These are phyloP conservation scores for Malacoraja senta DNA, from an alignment of 2,797 vertebrate species.

Conservation along the genomic window DNA sequence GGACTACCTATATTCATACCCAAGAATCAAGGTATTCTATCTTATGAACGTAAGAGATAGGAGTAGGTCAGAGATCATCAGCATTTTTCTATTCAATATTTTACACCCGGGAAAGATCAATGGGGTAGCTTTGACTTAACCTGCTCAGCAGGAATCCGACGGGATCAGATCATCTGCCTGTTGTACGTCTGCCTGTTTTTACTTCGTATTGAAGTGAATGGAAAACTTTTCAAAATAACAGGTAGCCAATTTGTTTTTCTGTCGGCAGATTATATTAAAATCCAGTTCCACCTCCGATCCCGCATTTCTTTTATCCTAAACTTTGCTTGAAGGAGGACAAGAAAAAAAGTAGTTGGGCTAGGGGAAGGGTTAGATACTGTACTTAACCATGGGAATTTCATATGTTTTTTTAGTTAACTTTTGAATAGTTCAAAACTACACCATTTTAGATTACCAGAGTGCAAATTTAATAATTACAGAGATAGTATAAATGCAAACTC, in stretches of 20 bases:
- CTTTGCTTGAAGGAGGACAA: neutral
- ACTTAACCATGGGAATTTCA: neutral
- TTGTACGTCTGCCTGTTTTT: neutral
- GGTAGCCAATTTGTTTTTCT: neutral
- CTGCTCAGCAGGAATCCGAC: neutral
- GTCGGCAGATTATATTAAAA: neutral
- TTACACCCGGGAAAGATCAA: neutral
- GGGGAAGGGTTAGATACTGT: neutral
- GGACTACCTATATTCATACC: neutral
- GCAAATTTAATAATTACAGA: no score
- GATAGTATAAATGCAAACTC: no score
- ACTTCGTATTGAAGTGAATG: neutral
- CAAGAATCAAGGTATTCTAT: neutral
- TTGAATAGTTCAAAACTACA: neutral
- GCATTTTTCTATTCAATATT: no score
- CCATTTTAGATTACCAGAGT: neutral
- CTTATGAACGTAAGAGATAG: no score
- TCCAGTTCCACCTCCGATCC: neutral
- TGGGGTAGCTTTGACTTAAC: neutral
- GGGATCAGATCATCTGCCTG: neutral
- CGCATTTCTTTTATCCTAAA: neutral
- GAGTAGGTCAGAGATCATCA: no score
- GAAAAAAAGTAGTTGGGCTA: neutral
- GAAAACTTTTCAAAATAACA: neutral
- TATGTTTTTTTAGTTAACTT: neutral